Percentiles rank a stretch among this genome's conserved stretches.
These are phyloP conservation scores for Drosophila varians DNA, from an alignment of 1,140 invertebrate species.

Conservation along the genomic window DNA sequence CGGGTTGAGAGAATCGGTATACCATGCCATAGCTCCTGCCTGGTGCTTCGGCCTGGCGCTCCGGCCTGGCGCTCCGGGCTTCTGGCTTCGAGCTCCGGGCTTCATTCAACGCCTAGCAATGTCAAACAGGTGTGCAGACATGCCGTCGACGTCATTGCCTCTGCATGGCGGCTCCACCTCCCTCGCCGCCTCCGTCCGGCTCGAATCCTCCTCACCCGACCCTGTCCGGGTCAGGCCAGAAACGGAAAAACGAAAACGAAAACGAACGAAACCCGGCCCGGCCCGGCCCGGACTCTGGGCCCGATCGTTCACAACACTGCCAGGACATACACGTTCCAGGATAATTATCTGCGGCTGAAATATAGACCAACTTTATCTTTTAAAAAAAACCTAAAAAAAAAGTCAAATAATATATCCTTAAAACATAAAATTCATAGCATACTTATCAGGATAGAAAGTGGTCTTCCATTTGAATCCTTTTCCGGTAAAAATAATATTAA, in stretches of 20 bases:
- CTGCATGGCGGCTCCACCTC: conserved; percentile 21
- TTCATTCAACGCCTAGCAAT: conserved; percentile 36
- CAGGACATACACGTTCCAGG: conserved; percentile 7
- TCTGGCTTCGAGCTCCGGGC: background rate
- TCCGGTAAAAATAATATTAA: background rate
- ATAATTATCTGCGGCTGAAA: no score
- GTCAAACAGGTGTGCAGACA: conserved; percentile 58
- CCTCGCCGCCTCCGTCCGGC: background rate
- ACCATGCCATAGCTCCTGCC: background rate
- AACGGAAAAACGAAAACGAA: background rate
- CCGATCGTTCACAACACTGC: conserved; percentile 18
- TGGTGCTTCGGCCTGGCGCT: background rate
- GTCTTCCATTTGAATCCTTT: background rate
- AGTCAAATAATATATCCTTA: background rate
- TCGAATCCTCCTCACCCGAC: background rate
- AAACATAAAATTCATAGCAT: background rate
- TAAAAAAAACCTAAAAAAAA: no score
- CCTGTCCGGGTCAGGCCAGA: background rate
- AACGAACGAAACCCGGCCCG: background rate
- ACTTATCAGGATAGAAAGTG: background rate
- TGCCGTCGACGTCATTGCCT: conserved; percentile 52
- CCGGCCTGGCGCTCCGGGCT: background rate
- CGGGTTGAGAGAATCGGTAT: background rate
- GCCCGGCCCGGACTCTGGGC: no score
- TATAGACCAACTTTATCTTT: no score